Base-by-base conservation (phyloP, 2,797 vertebrate genomes). In the Clarias platycephalus region DNA sequence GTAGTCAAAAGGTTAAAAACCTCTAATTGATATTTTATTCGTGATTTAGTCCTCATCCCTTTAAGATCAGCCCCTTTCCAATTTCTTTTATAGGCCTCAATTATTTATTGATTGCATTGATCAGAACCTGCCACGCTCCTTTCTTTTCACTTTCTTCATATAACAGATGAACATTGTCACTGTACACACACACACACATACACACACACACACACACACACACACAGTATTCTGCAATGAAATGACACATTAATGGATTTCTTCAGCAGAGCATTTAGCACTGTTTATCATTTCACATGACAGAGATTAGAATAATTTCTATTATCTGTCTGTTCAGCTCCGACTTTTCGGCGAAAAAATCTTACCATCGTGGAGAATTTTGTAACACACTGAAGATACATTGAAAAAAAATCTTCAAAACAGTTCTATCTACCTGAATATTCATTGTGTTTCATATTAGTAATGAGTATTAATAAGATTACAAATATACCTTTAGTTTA, bases 201-300 rank as follows among this genome's bases (percentile, higher is more conserved):
- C 57, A 83, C 68, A 63, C 77, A 53, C 34, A 67, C 28, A 85
- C 83, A 80, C 72, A 70, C 89, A 57, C 91, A 91, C 79, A 72
- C 81, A 88, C 72, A 79, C 87, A 62, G 84, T 85, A 55, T 76
- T 86, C 89, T 13, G 49, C 85, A 89, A 86, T 87, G 89, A 85
- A 88, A 81, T 89, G 88, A 89, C 87, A 88, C 83, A 92, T 92
- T 93, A 91, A 90, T 92, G 89, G 91, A 86, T 84, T 88, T 77
- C 24, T 89, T 37, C 81, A 64, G 82, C 55, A 64, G 60, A 88
- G 81, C 85, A 86, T 60, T 88, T 86, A 84, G 70, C 85, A 84
- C 24, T 37, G 86, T 92, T 85, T 83, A 87, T 91, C 87, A 89
- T 72, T 77, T 83, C 82, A 80, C 87, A 84, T 81, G 84, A 87